Base-by-base conservation (phyloP, 2,797 vertebrate species). In the Salmo trutta region DNA sequence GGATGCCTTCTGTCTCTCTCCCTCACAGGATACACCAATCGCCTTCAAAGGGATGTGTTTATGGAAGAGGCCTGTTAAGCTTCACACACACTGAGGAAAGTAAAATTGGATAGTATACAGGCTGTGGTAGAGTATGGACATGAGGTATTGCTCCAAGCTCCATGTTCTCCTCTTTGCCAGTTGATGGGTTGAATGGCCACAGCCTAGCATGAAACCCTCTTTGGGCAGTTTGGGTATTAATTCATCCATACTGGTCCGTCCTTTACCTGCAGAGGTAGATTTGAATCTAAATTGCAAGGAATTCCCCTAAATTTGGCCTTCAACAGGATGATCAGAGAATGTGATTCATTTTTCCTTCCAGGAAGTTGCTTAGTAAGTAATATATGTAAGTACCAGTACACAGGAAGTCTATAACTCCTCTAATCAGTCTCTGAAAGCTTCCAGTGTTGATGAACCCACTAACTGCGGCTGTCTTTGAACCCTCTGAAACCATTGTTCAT, bases 31-130 rank as follows among this genome's bases (percentile, higher is more conserved):
- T 77, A 62, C 72, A 84, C 51, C 83, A 83, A 85, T 78, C 67
- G 59, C 56, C 79, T 86, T 86, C 77, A 87, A 84, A 90, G 83
- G 77, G 70, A 47, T 27, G 41, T 27, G 41, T 87, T 81, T 81
- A 79, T 79, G 78, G 71, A 76, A 71, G 56, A 82, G 1, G 7
- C 77, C 24, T 62, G 59, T 64, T 64, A 64, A 73, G 27, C 54
- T 81, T 52, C 59, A 80, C 83, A 36, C 33, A 75, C 85, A 47
- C 41, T 76, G 82, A 77, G 75, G 41, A 51, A 29, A 74, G 21
- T 56, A 75, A 64, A 75, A 89, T 77, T 80, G 75, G 75, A 76
- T 79, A 77, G 79, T 27, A 71, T 79, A 27, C 21, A 64, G 59
- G 59, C 59, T 27, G 0, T 24, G 21, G 21, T 64, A 15, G 17